Evolutionary conservation across 2,113 vertebrate species (phyloP).

Genomic region (Corydoras maculifer): DNA sequence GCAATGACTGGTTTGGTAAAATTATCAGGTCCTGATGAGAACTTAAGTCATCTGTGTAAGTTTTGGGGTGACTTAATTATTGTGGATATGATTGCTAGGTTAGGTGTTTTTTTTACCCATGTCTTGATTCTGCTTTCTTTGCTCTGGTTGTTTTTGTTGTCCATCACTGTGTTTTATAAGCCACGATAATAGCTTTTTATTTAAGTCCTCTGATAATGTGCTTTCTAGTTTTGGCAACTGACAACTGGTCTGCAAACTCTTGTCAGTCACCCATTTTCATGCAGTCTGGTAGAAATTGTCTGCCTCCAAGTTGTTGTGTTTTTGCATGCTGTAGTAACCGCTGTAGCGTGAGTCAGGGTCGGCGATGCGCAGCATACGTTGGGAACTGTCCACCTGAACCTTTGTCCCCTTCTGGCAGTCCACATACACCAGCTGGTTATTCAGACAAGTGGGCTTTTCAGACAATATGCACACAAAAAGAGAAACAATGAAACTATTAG

Average conservation of each 20-base stretch:
- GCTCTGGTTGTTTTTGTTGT: slow-evolving; percentile 10
- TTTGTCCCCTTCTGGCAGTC: slow-evolving; percentile 83
- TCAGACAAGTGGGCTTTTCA: slow-evolving; percentile 77
- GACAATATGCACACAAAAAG: too few relatives aligned
- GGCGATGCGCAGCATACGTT: slow-evolving; percentile 81
- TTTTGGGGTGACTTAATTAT: slow-evolving; percentile 36
- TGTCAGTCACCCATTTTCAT: slow-evolving; percentile 58
- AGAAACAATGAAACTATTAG: background rate
- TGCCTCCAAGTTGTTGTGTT: slow-evolving; percentile 83
- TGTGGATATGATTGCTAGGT: slow-evolving; percentile 35
- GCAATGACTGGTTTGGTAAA: slow-evolving; percentile 36
- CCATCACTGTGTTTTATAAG: too few relatives aligned
- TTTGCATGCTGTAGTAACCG: slow-evolving; percentile 89
- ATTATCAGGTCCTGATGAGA: slow-evolving; percentile 35
- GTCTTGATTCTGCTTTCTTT: slow-evolving; percentile 18
- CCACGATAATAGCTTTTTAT: too few relatives aligned
- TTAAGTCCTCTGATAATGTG: too few relatives aligned
- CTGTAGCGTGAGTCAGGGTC: slow-evolving; percentile 85
- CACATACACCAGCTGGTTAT: slow-evolving; percentile 82
- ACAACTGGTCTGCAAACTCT: too few relatives aligned
- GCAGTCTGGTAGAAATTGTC: slow-evolving; percentile 90
- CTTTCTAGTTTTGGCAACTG: too few relatives aligned
- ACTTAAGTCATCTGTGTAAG: slow-evolving; percentile 22
- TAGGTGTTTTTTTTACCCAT: slow-evolving; percentile 7
- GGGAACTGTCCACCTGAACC: slow-evolving; percentile 77